Conservation (phyloP, 2,113 vertebrate genomes). For the Pseudolaguvia tuberculata region DNA sequence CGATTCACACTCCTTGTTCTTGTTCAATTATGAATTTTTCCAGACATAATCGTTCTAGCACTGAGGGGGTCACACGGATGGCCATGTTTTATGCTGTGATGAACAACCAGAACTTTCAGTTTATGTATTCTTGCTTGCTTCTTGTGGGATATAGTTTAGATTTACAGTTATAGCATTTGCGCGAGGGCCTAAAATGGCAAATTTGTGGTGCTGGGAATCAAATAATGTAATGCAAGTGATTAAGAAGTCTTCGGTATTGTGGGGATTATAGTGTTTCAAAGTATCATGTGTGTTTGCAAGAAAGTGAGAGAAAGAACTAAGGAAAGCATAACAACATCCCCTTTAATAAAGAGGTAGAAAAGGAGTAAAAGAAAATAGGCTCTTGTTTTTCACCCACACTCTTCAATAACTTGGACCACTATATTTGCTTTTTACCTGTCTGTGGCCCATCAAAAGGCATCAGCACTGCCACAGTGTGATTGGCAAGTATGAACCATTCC, state of each 20-base stretch:
- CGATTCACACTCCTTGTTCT: background rate
- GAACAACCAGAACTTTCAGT: background rate
- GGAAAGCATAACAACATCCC: background rate
- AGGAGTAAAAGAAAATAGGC: conserved; percentile 2
- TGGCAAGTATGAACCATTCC: conserved; percentile 14
- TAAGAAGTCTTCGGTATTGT: background rate
- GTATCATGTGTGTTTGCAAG: background rate
- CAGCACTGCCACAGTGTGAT: conserved; percentile 8
- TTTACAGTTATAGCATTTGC: background rate
- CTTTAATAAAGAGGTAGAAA: conserved; percentile 5
- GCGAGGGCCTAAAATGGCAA: background rate
- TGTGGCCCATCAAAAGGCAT: conserved; percentile 15
- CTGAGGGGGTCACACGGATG: background rate
- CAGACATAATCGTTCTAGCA: too few species aligned
- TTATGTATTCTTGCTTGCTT: background rate
- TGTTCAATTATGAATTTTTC: too few species aligned
- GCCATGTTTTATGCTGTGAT: background rate
- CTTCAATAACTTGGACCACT: conserved; percentile 1
- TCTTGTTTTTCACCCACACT: conserved; percentile 3
- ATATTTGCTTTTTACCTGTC: conserved; percentile 12
- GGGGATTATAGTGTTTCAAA: too few species aligned
- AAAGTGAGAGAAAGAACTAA: background rate
- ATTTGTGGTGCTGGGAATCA: background rate
- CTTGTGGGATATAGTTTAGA: background rate
- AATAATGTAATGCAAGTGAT: background rate